phyloP scores from a whole-genome alignment of 1,140 invertebrate species.

The Dryas iulia region DNA sequence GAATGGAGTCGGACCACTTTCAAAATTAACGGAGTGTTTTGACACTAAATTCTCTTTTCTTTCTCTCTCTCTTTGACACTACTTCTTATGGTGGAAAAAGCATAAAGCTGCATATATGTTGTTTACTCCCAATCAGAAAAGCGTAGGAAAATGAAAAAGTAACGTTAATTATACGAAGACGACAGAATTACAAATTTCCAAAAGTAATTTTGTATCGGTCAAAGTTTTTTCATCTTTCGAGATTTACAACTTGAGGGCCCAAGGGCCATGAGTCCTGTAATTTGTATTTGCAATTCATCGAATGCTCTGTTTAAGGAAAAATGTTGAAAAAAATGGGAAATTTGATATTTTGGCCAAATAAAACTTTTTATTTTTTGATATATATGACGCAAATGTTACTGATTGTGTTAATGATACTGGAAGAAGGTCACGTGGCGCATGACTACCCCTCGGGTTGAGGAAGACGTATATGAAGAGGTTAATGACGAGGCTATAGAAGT shows the following conservation, averaged over 20 bases:
- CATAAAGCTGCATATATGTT: too few relatives aligned
- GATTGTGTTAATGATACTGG: too few relatives aligned
- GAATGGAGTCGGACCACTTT: too few relatives aligned
- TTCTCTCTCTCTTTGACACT: too few relatives aligned
- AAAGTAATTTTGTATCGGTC: conserved; percentile 2
- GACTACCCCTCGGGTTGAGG: too few relatives aligned
- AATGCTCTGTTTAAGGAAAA: neutral
- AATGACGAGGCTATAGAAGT: too few relatives aligned
- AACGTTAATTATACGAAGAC: neutral
- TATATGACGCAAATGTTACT: too few relatives aligned
- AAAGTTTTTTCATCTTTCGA: neutral
- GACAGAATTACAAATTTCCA: neutral
- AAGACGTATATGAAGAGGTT: too few relatives aligned
- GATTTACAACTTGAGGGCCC: neutral
- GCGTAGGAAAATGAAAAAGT: neutral
- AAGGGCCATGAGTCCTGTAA: neutral
- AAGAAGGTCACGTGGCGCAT: too few relatives aligned
- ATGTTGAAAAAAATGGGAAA: neutral
- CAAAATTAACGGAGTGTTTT: too few relatives aligned
- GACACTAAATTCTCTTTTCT: too few relatives aligned
- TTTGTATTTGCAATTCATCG: neutral
- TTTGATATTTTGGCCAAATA: neutral
- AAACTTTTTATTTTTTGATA: neutral
- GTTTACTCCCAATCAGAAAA: neutral
- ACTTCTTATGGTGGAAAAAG: too few relatives aligned